Evolutionary conservation across 2,113 vertebrate genomes (phyloP).

Genomic region (Pelobates fuscus): DNA sequence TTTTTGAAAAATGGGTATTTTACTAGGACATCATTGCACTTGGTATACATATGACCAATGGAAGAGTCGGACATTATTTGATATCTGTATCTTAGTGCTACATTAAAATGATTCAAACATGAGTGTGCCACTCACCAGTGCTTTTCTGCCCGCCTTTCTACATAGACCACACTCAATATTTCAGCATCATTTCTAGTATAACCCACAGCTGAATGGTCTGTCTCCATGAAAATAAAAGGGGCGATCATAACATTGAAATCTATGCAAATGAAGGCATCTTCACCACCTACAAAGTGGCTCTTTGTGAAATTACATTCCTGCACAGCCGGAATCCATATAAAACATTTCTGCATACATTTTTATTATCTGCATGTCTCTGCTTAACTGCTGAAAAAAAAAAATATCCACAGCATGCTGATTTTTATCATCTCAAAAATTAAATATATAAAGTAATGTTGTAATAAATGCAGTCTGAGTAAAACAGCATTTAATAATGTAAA

Average conservation of each 20-base stretch:
- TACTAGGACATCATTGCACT: no score
- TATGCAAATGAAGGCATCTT: conserved; percentile 45
- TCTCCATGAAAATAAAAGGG: conserved; percentile 9
- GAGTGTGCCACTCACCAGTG: no score
- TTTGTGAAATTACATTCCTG: conserved; percentile 46
- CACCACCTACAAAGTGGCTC: conserved; percentile 45
- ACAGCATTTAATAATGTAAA: conserved; percentile 26
- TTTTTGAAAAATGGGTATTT: no score
- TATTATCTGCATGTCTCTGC: conserved; percentile 38
- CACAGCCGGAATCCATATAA: conserved; percentile 43
- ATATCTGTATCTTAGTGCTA: no score
- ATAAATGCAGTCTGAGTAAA: conserved; percentile 17
- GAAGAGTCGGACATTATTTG: no score
- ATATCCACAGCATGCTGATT: conserved; percentile 36
- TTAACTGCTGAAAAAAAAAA: conserved; percentile 32
- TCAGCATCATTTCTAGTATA: neutral
- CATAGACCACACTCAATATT: no score
- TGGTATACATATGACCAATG: no score
- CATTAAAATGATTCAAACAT: no score
- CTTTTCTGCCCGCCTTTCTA: no score
- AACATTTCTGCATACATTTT: conserved; percentile 44
- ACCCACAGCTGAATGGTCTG: conserved; percentile 21
- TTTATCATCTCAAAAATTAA: conserved; percentile 43
- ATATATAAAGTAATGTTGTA: conserved; percentile 1
- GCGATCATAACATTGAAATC: conserved; percentile 40